These are phyloP conservation scores for Drosophila sproati DNA, from an alignment of 1,140 invertebrate species.

Conservation along the genomic window DNA sequence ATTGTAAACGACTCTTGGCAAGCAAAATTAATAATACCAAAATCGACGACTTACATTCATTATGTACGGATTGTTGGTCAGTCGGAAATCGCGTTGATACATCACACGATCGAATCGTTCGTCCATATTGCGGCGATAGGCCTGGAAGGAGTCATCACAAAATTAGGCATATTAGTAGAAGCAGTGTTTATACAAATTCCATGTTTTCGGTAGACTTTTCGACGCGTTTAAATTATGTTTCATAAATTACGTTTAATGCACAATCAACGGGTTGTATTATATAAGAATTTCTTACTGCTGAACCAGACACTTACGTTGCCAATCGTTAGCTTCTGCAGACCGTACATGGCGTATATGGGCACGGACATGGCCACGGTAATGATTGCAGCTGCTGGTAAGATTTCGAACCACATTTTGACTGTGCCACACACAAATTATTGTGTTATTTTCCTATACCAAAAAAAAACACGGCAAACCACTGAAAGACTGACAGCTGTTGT, in stretches of 20 bases:
- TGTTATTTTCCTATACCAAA: constrained; percentile 51
- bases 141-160: constrained; percentile 70
- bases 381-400: constrained; percentile 87
- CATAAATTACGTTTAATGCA: constrained; percentile 58
- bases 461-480: constrained; percentile 30
- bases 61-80: constrained; percentile 86
- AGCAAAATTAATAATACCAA: constrained; percentile 10
- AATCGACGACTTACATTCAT: constrained; percentile 85
- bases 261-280: constrained; percentile 62
- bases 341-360: constrained; percentile 86
- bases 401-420: constrained; percentile 87
- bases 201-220: constrained; percentile 18
- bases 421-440: constrained; percentile 49
- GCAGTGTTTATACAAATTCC: constrained; percentile 12
- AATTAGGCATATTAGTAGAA: constrained; percentile 26
- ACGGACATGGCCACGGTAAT: constrained; percentile 86
- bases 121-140: constrained; percentile 85
- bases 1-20: not conserved
- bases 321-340: constrained; percentile 86
- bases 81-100: constrained; percentile 86
- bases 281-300: constrained; percentile 71
- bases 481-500: constrained; percentile 42
- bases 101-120: constrained; percentile 85
- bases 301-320: constrained; percentile 86
- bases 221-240: constrained; percentile 51